Conservation (phyloP, 2,888 invertebrate species). For the Hypena proboscidalis region DNA sequence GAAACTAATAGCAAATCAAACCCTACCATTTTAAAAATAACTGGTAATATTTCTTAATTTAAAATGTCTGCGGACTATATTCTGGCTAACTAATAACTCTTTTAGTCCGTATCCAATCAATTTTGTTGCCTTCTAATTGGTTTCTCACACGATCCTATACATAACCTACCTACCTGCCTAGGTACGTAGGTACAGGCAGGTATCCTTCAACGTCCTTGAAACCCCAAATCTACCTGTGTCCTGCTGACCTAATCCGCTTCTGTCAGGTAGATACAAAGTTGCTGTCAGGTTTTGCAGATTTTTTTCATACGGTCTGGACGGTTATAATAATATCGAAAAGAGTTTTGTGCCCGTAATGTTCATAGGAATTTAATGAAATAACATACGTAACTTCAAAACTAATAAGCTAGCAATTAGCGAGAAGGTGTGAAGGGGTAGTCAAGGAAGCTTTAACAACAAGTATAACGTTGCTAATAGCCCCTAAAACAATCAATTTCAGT, state of each 20-base stretch:
- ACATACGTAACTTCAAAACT: no score
- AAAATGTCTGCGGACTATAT: conserved; percentile 13
- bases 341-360: no score
- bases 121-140: conserved; percentile 22
- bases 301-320: conserved; percentile 18
- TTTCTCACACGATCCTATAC: conserved; percentile 16
- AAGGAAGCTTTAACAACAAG: no score
- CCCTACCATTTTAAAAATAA: background rate
- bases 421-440: no score
- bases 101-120: conserved; percentile 29
- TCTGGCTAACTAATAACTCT: conserved; percentile 16
- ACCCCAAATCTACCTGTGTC: conserved; percentile 29
- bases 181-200: conserved; percentile 10
- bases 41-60: conserved; percentile 21
- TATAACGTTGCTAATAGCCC: background rate
- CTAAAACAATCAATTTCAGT: background rate
- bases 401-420: background rate
- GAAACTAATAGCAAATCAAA: background rate
- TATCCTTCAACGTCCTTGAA: conserved; percentile 27
- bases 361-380: no score
- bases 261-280: conserved; percentile 32
- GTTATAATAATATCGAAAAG: conserved; percentile 22
- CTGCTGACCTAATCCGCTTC: conserved; percentile 26
- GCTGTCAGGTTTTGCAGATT: conserved; percentile 13
- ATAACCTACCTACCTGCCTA: conserved; percentile 13